Base-by-base conservation (phyloP, 2,113 vertebrate genomes). In the Pollimyrus isidori region DNA sequence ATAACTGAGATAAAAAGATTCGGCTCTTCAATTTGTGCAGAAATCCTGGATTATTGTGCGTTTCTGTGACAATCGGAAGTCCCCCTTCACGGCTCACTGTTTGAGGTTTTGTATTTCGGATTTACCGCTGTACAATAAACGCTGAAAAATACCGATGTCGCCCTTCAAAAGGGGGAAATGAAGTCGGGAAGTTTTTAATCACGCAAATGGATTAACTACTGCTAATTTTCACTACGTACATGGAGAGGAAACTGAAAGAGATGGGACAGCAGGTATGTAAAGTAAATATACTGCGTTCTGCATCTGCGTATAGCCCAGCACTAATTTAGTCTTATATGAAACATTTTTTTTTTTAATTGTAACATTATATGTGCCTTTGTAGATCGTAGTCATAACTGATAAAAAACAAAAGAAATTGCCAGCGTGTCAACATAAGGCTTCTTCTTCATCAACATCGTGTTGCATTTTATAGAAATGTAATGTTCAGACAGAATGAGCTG, bases 251-350 rank as follows among this genome's bases (percentile, higher is more conserved):
- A 42, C 15, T 46, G 82, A 85, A 49, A 46, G 42, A 85, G 46
- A 48, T 49, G 82, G 42, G 82, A 49, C 42, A 49, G 82, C 82
- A 85, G 82, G 82, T 85, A 85, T 85, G 82, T 80, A 76, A 76
- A 76, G 30, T 76, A 80, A 80, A 80, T 80, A 19, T 80, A 7
- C 73, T 42, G 73, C 13, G 73, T 69, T 69, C n/a, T 69, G n/a
- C 9, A 69, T 69, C 26, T 69, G 62, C 62, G 62, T 69, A 69
- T 69, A 69, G n/a, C 62, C 35, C 35, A 35, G 35, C 35, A 1
- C 35, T 35, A 35, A 80, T 80, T 19, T 35, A 26, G 35, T 80
- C 73, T 80, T n/a, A n/a, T 62, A 62, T 10, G 23, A 62, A n/a
- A 62, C 21, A 62, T 62, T 62, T 76, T n/a, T n/a, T n/a, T n/a